Percentiles rank a stretch among this genome's conserved stretches.
Evolutionary conservation across 2,797 vertebrate species (phyloP).

Genomic region (Crenuchus spilurus): DNA sequence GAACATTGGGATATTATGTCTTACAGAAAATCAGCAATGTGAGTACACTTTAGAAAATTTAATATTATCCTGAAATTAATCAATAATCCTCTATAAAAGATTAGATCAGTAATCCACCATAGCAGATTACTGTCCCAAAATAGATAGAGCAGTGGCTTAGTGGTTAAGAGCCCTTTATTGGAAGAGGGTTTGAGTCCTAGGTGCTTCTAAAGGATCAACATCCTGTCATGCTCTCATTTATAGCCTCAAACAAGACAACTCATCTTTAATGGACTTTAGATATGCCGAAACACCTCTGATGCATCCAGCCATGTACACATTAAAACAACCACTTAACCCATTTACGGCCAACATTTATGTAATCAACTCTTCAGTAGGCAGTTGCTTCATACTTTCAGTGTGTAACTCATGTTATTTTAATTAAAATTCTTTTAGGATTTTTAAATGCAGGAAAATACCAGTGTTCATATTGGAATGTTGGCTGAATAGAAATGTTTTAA

Average conservation of each 20-base stretch:
- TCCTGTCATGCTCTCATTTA: neutral
- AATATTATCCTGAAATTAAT: conserved; percentile 15
- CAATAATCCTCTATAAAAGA: conserved; percentile 30
- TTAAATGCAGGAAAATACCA: too few relatives aligned
- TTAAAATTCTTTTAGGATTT: too few relatives aligned
- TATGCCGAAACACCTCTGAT: neutral
- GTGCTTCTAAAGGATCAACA: neutral
- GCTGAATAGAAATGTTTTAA: too few relatives aligned
- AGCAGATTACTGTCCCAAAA: conserved; percentile 27
- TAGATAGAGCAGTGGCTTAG: neutral
- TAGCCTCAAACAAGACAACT: too few relatives aligned
- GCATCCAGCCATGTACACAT: neutral
- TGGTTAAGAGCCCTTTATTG: neutral
- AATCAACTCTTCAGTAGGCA: too few relatives aligned
- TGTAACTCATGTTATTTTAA: too few relatives aligned
- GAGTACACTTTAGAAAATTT: neutral
- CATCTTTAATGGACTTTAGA: neutral
- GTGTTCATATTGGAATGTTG: too few relatives aligned
- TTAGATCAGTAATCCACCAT: conserved; percentile 25
- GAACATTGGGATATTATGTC: neutral
- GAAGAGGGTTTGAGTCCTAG: too few relatives aligned
- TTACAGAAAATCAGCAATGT: neutral
- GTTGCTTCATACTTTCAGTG: too few relatives aligned
- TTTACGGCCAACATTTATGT: too few relatives aligned
- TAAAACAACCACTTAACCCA: neutral